Conservation (phyloP, 2,113 vertebrate species). For the Clarias batrachus region DNA sequence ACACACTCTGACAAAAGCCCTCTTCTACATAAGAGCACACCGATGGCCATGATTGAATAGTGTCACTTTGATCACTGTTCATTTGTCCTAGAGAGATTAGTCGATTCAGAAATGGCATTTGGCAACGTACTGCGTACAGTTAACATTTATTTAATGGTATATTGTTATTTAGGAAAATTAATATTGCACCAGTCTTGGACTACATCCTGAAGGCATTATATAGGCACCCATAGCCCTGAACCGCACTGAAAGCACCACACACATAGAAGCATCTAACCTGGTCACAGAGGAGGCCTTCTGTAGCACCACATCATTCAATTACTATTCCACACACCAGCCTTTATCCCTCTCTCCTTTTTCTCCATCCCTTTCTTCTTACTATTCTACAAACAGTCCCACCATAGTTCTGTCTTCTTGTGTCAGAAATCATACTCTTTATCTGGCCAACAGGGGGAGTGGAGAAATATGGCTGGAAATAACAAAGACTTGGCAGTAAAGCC, state of each 20-base stretch:
- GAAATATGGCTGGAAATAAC: slow-evolving; percentile 40
- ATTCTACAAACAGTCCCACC: slow-evolving; percentile 28
- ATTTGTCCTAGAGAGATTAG: background rate
- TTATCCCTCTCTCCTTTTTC: slow-evolving; percentile 3
- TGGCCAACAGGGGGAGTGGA: slow-evolving; percentile 9
- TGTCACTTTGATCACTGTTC: background rate
- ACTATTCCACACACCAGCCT: slow-evolving; percentile 26
- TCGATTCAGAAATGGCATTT: background rate
- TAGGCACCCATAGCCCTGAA: background rate
- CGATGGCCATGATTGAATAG: background rate
- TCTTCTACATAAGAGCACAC: background rate
- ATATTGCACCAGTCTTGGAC: background rate
- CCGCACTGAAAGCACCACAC: background rate
- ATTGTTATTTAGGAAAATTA: background rate
- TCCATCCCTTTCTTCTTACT: slow-evolving; percentile 32
- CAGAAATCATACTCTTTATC: slow-evolving; percentile 14
- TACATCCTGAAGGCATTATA: background rate
- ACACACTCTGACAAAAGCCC: background rate
- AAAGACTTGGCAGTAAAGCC: slow-evolving; percentile 30
- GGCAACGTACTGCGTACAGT: too few species aligned
- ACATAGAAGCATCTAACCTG: slow-evolving; percentile 13
- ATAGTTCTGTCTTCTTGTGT: slow-evolving; percentile 24
- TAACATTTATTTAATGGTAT: background rate
- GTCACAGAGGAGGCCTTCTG: background rate
- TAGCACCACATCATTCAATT: slow-evolving; percentile 7